Evolutionary conservation across 1,140 invertebrate species (phyloP), one percentile per base, ranked within the genome.

Genomic region (Drosophila prosaltans): DNA sequence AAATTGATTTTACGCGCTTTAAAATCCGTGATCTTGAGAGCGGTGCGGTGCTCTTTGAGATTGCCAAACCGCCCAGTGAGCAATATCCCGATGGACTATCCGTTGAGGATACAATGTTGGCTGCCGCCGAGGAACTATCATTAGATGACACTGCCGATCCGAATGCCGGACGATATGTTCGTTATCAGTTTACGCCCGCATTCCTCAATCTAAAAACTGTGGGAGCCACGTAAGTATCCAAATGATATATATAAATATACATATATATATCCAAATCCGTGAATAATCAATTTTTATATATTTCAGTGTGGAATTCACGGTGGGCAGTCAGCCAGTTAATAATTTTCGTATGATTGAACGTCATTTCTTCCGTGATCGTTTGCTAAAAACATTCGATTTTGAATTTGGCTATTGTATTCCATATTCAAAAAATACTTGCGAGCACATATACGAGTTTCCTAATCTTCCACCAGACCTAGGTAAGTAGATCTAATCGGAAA

Each of bases 341-440:
- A 98, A 98, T 91, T 99, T 99, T 92, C 94, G 98, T 55, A 99
- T 99, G 98, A 99, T 99, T 79, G 98, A 99, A 92, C 95, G 97
- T 32, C 98, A 99, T 92, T 99, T 97, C 93, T 99, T 99, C 92
- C 94, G 97, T 57, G 97, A 99, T 83, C 96, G 95, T 67, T 93
- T 99, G 54, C 94, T 99, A 9, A 99, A 99, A 93, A 98, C 97
- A n/a, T 99, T 99, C 93, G 98, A 99, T 92, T 99, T 99, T 95
- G 98, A 99, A 92, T 99, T 99, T 95, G 98, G 98, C 54, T 99
- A 99, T 93, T 99, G 98, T 91, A 99, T 99, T 93, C 98, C 98
- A 32, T 97, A 98, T 92, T 99, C 98, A 73, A 96, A 96, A 86
- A 99, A 99, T 92, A 98, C 98, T 4, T 99, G 98, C 92, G 98